These are phyloP conservation scores for Aproaerema taeniolella DNA, from an alignment of 2,888 invertebrate genomes.

Conservation along the genomic window DNA sequence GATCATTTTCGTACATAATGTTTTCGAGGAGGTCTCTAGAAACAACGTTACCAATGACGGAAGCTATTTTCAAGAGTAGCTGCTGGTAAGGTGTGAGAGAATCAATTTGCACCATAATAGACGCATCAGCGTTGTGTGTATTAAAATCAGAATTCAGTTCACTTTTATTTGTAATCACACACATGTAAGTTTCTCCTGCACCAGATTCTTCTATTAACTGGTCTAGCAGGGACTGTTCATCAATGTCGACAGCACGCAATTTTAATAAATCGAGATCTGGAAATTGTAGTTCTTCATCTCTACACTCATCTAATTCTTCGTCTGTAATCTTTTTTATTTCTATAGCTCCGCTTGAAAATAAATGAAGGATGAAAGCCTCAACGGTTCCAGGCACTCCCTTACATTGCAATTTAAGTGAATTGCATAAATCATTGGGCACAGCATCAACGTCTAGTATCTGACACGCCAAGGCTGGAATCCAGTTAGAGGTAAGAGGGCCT, in stretches of 20 bases:
- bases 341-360: constrained; percentile 65
- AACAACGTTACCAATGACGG: constrained; percentile 75
- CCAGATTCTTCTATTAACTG: constrained; percentile 23
- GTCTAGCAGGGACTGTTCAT: constrained; percentile 46
- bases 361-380: constrained; percentile 67
- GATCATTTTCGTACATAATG: constrained; percentile 72
- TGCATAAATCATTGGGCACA: constrained; percentile 70
- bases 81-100: constrained; percentile 79
- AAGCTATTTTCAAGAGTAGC: constrained; percentile 76
- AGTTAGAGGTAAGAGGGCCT: constrained; percentile 46
- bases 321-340: constrained; percentile 45
- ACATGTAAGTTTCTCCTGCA: constrained; percentile 43
- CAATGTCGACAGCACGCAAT: constrained; percentile 47
- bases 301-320: constrained; percentile 37
- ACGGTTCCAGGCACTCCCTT: constrained; percentile 72
- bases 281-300: constrained; percentile 50
- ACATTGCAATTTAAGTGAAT: constrained; percentile 59
- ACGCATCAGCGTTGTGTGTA: constrained; percentile 60
- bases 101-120: constrained; percentile 74
- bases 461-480: constrained; percentile 74
- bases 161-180: constrained; percentile 48
- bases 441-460: constrained; percentile 78
- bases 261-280: constrained; percentile 43
- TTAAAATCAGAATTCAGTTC: constrained; percentile 55
- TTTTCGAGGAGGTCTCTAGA: constrained; percentile 70